phyloP scores from a whole-genome alignment of 2,888 invertebrate genomes.

The Brenthis hecate region DNA sequence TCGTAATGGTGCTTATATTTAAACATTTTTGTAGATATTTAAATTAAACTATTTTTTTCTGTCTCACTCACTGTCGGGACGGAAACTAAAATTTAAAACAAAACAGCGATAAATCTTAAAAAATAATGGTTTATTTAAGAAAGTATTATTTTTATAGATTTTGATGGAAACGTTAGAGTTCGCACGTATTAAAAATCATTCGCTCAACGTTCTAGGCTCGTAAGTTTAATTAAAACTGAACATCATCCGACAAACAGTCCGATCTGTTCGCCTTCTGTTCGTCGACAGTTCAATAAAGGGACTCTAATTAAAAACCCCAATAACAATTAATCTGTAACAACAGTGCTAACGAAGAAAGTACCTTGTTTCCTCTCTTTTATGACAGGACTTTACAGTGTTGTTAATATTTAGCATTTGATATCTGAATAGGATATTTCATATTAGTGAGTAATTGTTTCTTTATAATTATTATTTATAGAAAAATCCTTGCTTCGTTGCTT shows the following conservation, averaged over 20 bases:
- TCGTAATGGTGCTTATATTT: slow-evolving; percentile 20
- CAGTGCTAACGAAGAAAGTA: slow-evolving; percentile 56
- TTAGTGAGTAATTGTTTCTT: not conserved
- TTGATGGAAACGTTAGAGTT: no score
- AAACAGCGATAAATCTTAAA: no score
- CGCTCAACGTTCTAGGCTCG: slow-evolving; percentile 43
- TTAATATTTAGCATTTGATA: slow-evolving; percentile 11
- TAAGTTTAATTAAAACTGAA: slow-evolving; percentile 72
- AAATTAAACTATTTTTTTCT: no score
- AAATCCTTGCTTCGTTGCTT: no score
- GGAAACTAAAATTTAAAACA: no score
- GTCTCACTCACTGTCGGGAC: no score
- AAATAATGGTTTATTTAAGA: not conserved
- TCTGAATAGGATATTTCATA: not conserved
- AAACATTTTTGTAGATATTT: not conserved
- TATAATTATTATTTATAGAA: not conserved
- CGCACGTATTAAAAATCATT: not conserved
- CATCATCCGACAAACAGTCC: slow-evolving; percentile 49
- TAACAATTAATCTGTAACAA: slow-evolving; percentile 68
- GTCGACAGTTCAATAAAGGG: slow-evolving; percentile 57
- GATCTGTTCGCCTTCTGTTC: slow-evolving; percentile 47
- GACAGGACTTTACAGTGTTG: slow-evolving; percentile 42
- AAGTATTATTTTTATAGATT: not conserved
- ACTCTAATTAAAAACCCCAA: slow-evolving; percentile 71
- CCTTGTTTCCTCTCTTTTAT: slow-evolving; percentile 46